Percentiles rank a stretch among this genome's conserved stretches.
These are phyloP conservation scores for Agriotes lineatus DNA, from an alignment of 2,888 invertebrate species.

Conservation along the genomic window DNA sequence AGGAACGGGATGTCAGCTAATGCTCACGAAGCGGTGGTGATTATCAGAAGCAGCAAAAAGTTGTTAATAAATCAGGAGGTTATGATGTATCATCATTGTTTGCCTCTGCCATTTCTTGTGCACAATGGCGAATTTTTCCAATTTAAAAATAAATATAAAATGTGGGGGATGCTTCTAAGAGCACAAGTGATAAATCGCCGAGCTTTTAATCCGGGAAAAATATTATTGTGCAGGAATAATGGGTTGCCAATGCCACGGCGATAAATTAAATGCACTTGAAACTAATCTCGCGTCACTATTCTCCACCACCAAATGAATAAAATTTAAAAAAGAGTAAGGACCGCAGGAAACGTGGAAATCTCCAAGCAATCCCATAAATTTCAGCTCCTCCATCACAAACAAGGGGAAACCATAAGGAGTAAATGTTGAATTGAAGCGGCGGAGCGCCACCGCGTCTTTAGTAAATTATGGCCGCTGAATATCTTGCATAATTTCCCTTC, in stretches of 20 bases:
- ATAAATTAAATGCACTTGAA: too few species aligned
- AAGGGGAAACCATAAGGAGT: background rate
- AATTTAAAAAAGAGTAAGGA: too few species aligned
- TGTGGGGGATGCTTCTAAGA: too few species aligned
- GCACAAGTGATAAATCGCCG: too few species aligned
- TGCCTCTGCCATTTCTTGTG: slow-evolving; percentile 41
- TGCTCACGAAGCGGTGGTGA: slow-evolving; percentile 51
- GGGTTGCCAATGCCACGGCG: too few species aligned
- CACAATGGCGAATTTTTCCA: slow-evolving; percentile 3
- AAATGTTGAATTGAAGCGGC: slow-evolving; percentile 10
- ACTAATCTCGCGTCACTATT: too few species aligned
- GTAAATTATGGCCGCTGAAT: slow-evolving; percentile 39
- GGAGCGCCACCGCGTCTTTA: slow-evolving; percentile 11
- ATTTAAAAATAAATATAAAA: background rate
- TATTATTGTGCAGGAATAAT: too few species aligned
- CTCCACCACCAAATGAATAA: too few species aligned
- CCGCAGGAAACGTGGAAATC: too few species aligned
- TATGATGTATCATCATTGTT: slow-evolving; percentile 54
- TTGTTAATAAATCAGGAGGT: slow-evolving; percentile 63
- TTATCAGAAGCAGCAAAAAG: slow-evolving; percentile 63
- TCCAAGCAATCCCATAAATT: too few species aligned
- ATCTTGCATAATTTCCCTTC: slow-evolving; percentile 41
- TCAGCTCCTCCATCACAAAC: background rate
- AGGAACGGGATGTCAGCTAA: slow-evolving; percentile 37
- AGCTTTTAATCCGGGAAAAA: too few species aligned